These are phyloP conservation scores for Macquaria australasica DNA, from an alignment of 2,113 vertebrate genomes.

Conservation along the genomic window DNA sequence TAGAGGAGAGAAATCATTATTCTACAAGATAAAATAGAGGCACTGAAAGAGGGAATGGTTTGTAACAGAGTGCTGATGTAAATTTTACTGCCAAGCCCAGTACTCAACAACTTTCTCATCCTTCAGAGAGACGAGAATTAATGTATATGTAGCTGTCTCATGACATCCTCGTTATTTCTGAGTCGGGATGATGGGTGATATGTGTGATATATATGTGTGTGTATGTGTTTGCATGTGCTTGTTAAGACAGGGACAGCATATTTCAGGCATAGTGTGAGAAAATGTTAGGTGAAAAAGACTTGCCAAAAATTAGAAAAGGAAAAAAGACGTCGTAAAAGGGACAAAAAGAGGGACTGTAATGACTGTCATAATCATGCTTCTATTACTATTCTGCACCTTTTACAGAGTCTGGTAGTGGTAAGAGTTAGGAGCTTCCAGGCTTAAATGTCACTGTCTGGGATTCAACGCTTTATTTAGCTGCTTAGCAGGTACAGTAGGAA, in stretches of 20 bases:
- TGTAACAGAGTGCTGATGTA: background rate
- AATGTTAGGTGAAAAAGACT: background rate
- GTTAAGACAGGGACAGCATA: background rate
- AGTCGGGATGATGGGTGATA: background rate
- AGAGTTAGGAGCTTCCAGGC: background rate
- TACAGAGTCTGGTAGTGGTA: no score
- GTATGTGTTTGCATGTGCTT: background rate
- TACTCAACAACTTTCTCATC: background rate
- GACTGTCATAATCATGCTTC: no score
- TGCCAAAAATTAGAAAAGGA: background rate
- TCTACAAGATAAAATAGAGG: background rate
- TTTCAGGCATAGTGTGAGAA: background rate
- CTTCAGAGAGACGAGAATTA: background rate
- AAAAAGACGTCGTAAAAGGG: background rate
- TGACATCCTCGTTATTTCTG: background rate
- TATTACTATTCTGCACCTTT: no score
- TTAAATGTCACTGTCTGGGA: slow-evolving; percentile 15
- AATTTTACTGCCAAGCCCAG: slow-evolving; percentile 1
- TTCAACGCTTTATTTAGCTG: slow-evolving; percentile 34
- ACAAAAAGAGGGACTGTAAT: background rate
- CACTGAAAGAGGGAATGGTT: background rate
- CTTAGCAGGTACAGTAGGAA: slow-evolving; percentile 17
- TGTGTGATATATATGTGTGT: slow-evolving; percentile 5
- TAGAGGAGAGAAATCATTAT: slow-evolving; percentile 17
- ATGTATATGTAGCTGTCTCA: background rate